Base-by-base conservation (phyloP, 30 jellyfish, hydroid and myxozoan species). In the Cassiopea andromeda region DNA sequence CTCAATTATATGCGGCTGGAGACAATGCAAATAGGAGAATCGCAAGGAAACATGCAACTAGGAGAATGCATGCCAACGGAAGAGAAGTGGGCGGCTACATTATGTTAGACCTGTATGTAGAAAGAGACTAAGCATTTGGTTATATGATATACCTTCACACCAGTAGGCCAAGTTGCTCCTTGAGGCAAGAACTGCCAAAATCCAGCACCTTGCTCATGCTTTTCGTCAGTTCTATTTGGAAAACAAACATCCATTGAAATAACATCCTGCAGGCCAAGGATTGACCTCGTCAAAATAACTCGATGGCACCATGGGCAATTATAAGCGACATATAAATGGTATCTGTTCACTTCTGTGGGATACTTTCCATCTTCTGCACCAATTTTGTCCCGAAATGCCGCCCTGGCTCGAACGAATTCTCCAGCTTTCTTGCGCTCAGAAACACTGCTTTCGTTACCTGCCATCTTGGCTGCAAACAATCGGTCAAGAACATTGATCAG, bases 271-370 rank as follows among this genome's bases (percentile, higher is more conserved):
- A 86, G 58, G 19, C 93, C 93, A 1, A 86, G 89, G 58, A 86
- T 15, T 8, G 93, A 60, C 46, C 93, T 69, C 46, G 93, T 50
- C 50, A 86, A 73, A 17, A 86, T 86, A 18, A 76, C 93, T 69
- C 93, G 64, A 44, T 86, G 93, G 58, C 93, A 86, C 93, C 93
- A 86, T 3, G 93, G 93, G 44, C 93, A 86, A 60, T 86, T 86
- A 78, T 86, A 86, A 16, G 93, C 93, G 5, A 86, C 93, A 46
- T 86, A 86, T 17, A 86, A 75, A 48, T 86, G 93, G 57, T 75
- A 86, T 17, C 93, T 85, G 69, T 77, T 78, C 46, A 76, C 82
- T 48, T 86, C 93, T 48, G 64, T 89, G 1, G 89, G 93, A 64
- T 44, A 86, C 64, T 66, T 75, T 54, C 89, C 93, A 67, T 75